These are phyloP conservation scores for Dysidea cf. avara DNA, from an alignment of 37 sponge, comb jelly and placozoan species.

Conservation along the genomic window DNA sequence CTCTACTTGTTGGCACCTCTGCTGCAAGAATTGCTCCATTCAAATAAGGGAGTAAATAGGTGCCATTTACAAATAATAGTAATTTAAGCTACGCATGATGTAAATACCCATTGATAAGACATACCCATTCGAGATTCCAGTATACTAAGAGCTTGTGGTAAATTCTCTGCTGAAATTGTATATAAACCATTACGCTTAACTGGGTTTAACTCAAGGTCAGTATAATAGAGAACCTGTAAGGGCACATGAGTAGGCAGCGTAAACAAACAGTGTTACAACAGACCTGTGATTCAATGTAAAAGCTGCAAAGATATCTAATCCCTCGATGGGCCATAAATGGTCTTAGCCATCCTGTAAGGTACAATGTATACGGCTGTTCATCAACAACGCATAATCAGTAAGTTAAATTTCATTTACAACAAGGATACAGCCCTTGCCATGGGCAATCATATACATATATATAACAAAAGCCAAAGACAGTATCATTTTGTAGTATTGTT, in stretches of 20 bases:
- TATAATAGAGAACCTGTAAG: conserved; percentile 63
- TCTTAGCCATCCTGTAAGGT: conserved; percentile 39
- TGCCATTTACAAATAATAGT: no score
- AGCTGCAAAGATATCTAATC: conserved; percentile 44
- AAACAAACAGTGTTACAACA: not conserved
- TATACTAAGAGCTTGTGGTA: conserved; percentile 72
- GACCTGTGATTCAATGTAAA: conserved; percentile 84
- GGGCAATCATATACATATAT: no score
- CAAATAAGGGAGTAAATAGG: no score
- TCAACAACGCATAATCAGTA: no score
- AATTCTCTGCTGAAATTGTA: conserved; percentile 25
- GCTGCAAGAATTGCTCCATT: no score
- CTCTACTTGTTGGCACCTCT: no score
- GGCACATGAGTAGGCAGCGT: not conserved
- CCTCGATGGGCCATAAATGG: conserved; percentile 62
- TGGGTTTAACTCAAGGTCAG: conserved; percentile 49
- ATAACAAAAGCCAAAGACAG: no score
- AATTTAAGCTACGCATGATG: no score
- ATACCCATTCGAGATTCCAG: conserved; percentile 82
- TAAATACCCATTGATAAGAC: no score
- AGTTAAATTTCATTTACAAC: no score
- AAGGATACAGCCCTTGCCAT: no score
- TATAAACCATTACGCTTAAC: not conserved
- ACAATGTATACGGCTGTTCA: not conserved
- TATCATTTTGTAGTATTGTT: no score